phyloP scores from a whole-genome alignment of 2,888 invertebrate genomes.

The Ferrisia virgata region DNA sequence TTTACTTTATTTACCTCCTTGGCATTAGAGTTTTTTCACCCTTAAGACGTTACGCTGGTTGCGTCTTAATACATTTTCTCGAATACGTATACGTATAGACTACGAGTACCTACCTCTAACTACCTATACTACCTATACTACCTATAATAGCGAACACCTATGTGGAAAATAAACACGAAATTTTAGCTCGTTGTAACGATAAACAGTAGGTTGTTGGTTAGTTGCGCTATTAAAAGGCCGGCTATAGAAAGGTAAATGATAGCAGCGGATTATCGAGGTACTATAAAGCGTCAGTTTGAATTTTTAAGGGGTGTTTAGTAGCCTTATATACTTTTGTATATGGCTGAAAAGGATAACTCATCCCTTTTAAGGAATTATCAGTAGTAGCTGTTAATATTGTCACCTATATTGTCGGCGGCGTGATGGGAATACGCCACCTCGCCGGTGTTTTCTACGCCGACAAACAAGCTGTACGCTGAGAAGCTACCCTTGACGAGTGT shows the following conservation, averaged over 20 bases:
- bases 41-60: not conserved
- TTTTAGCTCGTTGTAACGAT: not conserved
- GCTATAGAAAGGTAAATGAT: constrained; percentile 34
- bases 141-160: constrained; percentile 14
- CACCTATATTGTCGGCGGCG: constrained; percentile 32
- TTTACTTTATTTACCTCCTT: not conserved
- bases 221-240: not conserved
- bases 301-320: constrained; percentile 32
- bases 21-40: not conserved
- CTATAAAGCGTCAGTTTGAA: not conserved
- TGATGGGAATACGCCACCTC: constrained; percentile 4
- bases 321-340: not conserved
- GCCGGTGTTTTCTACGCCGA: not conserved
- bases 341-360: constrained; percentile 39
- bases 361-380: constrained; percentile 44
- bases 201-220: not conserved
- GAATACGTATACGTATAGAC: no score
- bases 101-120: no score
- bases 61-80: not conserved
- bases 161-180: constrained; percentile 20
- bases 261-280: constrained; percentile 41
- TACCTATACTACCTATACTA: no score
- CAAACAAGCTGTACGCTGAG: no score
- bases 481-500: constrained; percentile 22
- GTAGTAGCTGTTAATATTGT: constrained; percentile 45